Conservation (phyloP, 2,888 invertebrate species). For the Lysandra bellargus region DNA sequence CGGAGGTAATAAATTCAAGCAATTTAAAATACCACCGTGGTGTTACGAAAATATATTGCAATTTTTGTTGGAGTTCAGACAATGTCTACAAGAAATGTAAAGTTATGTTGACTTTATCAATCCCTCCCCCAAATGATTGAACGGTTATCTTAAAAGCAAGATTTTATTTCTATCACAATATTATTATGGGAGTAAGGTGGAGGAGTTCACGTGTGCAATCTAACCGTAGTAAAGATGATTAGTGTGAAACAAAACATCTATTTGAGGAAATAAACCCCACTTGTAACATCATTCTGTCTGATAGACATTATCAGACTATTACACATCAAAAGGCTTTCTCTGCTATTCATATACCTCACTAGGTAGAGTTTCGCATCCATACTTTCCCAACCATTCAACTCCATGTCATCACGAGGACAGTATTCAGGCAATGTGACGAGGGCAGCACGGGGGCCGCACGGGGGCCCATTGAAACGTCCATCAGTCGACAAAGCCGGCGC, state of each 20-base stretch:
- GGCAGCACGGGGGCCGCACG: constrained; percentile 1
- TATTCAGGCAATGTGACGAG: neutral
- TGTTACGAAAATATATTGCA: constrained; percentile 14
- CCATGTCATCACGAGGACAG: neutral
- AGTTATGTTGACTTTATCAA: neutral
- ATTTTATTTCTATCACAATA: too few relatives aligned
- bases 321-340: neutral
- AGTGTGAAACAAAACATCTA: too few relatives aligned
- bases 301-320: too few relatives aligned
- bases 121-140: too few relatives aligned
- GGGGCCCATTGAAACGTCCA: constrained; percentile 22
- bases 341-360: neutral
- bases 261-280: too few relatives aligned
- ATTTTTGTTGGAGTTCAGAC: neutral
- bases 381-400: neutral
- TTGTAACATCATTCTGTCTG: too few relatives aligned
- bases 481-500: constrained; percentile 12
- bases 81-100: neutral
- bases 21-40: neutral
- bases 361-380: neutral
- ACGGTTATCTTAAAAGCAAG: too few relatives aligned
- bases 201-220: too few relatives aligned
- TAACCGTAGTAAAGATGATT: too few relatives aligned
- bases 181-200: too few relatives aligned
- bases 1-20: neutral